These are phyloP conservation scores for Saguinus imperator DNA, from an alignment of 2,113 vertebrate species.

Conservation along the genomic window DNA sequence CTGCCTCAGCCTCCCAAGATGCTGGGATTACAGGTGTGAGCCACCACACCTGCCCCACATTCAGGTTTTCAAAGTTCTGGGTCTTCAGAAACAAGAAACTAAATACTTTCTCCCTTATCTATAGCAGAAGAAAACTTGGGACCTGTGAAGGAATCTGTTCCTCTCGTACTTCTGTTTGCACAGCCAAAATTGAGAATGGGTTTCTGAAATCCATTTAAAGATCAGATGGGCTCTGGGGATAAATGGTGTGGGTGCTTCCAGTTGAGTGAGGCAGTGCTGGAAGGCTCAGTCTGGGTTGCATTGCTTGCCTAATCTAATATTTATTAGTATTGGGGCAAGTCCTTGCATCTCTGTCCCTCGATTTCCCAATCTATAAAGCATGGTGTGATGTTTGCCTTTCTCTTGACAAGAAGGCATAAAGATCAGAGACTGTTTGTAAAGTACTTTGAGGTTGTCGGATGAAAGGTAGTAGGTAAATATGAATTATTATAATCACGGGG, in stretches of 20 bases:
- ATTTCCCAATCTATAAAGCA: background rate
- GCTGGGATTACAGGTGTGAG: too few species aligned
- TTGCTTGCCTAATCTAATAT: background rate
- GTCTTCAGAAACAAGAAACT: conserved; percentile 23
- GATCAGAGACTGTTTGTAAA: background rate
- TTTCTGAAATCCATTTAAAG: background rate
- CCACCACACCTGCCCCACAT: background rate
- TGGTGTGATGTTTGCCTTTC: background rate
- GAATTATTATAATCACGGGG: background rate
- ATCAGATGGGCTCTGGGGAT: background rate
- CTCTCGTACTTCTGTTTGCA: background rate
- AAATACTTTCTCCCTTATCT: background rate
- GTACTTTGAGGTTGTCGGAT: background rate
- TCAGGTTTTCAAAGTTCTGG: conserved; percentile 11
- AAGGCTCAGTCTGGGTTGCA: background rate
- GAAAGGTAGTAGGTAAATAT: background rate
- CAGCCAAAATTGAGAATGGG: background rate
- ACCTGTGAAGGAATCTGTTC: background rate
- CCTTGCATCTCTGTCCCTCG: background rate
- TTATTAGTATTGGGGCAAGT: background rate
- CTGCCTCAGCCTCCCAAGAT: too few species aligned
- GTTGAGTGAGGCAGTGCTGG: background rate
- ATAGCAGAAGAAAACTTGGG: background rate
- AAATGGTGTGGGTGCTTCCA: background rate
- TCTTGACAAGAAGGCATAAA: background rate